Conservation (phyloP, 2,113 vertebrate genomes). For the Hyaena hyaena region DNA sequence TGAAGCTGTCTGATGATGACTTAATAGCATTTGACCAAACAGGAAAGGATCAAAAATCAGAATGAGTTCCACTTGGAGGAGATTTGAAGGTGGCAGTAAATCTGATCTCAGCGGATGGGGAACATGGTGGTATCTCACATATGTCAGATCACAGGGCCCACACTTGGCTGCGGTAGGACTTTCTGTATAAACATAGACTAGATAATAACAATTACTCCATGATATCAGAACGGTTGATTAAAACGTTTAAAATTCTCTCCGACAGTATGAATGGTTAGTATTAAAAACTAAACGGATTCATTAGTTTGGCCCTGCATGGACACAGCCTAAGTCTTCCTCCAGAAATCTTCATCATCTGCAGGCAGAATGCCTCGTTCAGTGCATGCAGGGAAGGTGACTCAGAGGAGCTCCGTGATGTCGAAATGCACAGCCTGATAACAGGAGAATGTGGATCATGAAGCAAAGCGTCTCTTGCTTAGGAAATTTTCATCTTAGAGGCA, state of each 20-base stretch:
- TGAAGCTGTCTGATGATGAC: neutral
- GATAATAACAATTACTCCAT: neutral
- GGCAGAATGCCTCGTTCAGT: rapidly evolving
- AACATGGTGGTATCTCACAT: neutral
- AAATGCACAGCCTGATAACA: rapidly evolving
- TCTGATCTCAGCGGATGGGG: neutral
- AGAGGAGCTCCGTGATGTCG: neutral
- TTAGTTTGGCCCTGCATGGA: neutral
- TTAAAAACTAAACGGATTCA: neutral
- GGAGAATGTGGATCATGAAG: neutral
- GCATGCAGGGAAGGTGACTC: rapidly evolving
- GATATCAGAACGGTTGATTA: neutral
- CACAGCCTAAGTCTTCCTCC: neutral
- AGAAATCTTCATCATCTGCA: neutral
- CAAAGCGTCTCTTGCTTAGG: no score
- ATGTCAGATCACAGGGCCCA: neutral
- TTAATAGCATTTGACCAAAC: neutral
- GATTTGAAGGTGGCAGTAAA: neutral
- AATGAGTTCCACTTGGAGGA: neutral
- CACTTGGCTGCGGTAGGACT: rapidly evolving
- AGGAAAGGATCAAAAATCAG: neutral
- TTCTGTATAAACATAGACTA: neutral
- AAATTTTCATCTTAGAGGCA: neutral
- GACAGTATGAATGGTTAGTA: neutral
- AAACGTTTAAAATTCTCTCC: neutral